Base-by-base conservation (phyloP, 2,797 vertebrate species). In the Rhabdomys pumilio region DNA sequence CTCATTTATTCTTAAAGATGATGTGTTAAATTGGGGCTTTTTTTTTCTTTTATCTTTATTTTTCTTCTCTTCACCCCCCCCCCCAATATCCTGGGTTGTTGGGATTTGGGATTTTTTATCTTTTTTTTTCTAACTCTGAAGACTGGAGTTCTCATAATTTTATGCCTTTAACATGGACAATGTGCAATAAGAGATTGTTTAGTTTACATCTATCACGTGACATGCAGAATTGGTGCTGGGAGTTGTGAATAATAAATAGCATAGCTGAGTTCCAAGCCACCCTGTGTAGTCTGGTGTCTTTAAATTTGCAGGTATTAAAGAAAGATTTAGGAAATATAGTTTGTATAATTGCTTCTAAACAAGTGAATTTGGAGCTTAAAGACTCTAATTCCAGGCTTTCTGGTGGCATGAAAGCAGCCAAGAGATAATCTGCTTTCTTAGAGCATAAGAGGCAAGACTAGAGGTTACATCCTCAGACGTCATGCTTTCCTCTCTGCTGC, bases 1-100 rank as follows among this genome's bases (percentile, higher is more conserved):
- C 97, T 97, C 98, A 96, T 98, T 98, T 98, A 97, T 98, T 98
- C 98, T 97, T 97, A 98, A 98, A 96, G 96, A 97, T 95, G 97
- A 98, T 98, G 96, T 97, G 96, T 97, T 96, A 97, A 94, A 95
- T 97, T 96, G 4, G 31, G 31, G 63, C 12, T 84, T 81, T 93
- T 96, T 94, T 3, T 93, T 95, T 94, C 15, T n/a, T 6, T 97
- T 96, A 86, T 67, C 44, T 31, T 83, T 84, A 15, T 44, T 55
- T 50, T 55, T 38, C 14, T 59, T 67, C 67, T 17, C 17, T 86
- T 91, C 92, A 92, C 91, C n/a, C 15, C 44, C 84, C 77, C 20
- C 10, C 20, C 34, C 76, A 65, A 77, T 96, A 96, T 97, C 87
- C 76, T 94, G 15, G 73, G n/a, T 82, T 55, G 69, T 73, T 73